Conservation (phyloP, 2,797 vertebrate species). For the Monodelphis domestica region DNA sequence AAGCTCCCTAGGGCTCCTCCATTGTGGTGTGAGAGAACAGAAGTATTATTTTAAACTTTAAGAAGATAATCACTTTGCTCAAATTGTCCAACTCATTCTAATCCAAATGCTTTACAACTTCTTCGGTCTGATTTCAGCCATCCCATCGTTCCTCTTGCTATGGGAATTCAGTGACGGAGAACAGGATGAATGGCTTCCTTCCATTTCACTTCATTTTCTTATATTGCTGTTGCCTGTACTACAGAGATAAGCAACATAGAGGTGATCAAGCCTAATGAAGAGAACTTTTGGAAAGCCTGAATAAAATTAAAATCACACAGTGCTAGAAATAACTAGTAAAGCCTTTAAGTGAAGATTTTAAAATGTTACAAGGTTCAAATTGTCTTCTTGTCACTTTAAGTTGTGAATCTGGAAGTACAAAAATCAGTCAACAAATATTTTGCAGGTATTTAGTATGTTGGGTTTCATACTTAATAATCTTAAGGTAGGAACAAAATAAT, state of each 20-base stretch:
- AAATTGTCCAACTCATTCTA: background rate
- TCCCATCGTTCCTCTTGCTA: background rate
- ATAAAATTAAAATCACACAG: conserved; percentile 15
- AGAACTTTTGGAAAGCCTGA: background rate
- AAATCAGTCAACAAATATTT: conserved; percentile 18
- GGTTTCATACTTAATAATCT: background rate
- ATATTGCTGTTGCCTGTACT: conserved; percentile 19
- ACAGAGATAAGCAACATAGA: background rate
- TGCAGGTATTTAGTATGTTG: background rate
- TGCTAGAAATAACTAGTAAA: conserved; percentile 25
- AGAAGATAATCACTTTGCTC: background rate
- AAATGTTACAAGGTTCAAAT: conserved; percentile 2
- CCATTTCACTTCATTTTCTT: conserved; percentile 17
- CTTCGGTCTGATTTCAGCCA: background rate
- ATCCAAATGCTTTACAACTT: conserved; percentile 28
- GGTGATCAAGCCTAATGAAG: background rate
- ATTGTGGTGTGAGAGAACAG: background rate
- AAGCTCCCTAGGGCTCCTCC: background rate
- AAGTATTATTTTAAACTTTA: background rate
- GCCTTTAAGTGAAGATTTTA: conserved; percentile 2
- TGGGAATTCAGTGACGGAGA: background rate
- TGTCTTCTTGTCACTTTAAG: conserved; percentile 12
- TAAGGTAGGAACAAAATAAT: conserved; percentile 12
- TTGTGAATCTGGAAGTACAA: conserved; percentile 3
- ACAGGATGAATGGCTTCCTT: background rate